These are phyloP conservation scores for Mixornis gularis DNA, from an alignment of 2,113 vertebrate genomes.

Conservation along the genomic window DNA sequence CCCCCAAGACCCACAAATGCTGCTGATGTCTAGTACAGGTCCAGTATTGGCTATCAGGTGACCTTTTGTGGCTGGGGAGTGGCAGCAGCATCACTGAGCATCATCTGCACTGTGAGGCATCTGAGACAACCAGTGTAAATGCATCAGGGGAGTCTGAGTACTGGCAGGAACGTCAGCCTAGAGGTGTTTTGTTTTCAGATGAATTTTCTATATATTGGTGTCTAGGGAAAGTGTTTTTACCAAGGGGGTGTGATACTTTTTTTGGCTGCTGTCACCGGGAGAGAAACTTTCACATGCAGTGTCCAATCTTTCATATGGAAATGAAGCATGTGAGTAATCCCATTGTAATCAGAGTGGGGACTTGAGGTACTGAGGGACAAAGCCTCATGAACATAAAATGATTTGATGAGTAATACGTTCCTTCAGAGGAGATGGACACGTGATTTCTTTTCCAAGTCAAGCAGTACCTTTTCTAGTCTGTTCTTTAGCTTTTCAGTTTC, in stretches of 20 bases:
- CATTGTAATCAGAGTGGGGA: neutral
- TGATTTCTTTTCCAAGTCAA: neutral
- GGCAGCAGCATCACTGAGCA: neutral
- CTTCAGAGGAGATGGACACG: neutral
- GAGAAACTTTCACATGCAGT: neutral
- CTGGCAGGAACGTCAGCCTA: neutral
- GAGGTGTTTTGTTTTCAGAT: neutral
- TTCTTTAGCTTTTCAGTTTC: neutral
- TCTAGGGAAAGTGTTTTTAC: neutral
- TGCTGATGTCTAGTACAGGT: neutral
- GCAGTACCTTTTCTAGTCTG: neutral
- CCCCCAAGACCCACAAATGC: neutral
- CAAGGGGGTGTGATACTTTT: neutral
- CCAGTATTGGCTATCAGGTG: neutral
- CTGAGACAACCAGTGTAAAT: neutral
- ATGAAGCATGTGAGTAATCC: neutral
- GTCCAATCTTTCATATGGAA: neutral
- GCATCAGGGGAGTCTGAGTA: neutral
- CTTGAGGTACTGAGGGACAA: neutral
- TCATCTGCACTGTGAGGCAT: neutral
- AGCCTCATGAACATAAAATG: neutral
- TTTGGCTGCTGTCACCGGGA: neutral
- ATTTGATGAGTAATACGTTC: neutral
- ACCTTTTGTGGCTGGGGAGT: neutral
- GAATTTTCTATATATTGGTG: neutral